Base-by-base conservation (phyloP, 2,113 vertebrate species). In the Dinomys branickii region DNA sequence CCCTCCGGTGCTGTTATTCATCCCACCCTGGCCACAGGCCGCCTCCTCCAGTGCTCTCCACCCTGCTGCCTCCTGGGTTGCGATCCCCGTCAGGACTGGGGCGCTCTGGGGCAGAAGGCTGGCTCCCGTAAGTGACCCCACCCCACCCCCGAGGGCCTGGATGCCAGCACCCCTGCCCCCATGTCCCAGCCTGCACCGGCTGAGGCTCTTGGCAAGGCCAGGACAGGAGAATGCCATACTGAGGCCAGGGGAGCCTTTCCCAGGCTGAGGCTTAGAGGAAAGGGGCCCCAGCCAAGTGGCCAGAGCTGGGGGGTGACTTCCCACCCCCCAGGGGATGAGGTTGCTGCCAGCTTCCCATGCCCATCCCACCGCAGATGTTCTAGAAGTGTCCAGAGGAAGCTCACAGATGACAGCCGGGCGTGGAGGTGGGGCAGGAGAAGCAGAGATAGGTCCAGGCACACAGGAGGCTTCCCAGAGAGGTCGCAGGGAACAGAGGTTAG, bases 251-350 rank as follows among this genome's bases (percentile, higher is more conserved):
- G 19, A 20, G 78, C 41, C 20, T 88, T 98, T 98, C 98, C 97
- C 98, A 98, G 97, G 97, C 82, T 75, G 85, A 44, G 94, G 94
- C 96, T 97, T 97, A 97, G 91, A 90, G 77, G n/a, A 96, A 9
- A 63, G 24, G 28, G 4, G 65, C 77, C 69, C 10, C 3, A 52
- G 97, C 97, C 97, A 98, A 97, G 69, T 41, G 71, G 75, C 58
- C 89, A 83, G 84, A 67, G 67, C 69, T 10, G 30, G 13, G 22
- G 58, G 78, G 58, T 41, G 0, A 92, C 93, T 97, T 97, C 97
- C 97, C 97, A 91, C 56, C 73, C 61, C 19, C 1, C 2, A 22
- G 24, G 5, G 63, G 35, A 24, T 3, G 26, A 63, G 52, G 67
- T n/a, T 11, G 2, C 38, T 81, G 93, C 96, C 93, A 96, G 94